These are phyloP conservation scores for Spodoptera littoralis DNA, from an alignment of 2,888 invertebrate genomes.

Conservation along the genomic window DNA sequence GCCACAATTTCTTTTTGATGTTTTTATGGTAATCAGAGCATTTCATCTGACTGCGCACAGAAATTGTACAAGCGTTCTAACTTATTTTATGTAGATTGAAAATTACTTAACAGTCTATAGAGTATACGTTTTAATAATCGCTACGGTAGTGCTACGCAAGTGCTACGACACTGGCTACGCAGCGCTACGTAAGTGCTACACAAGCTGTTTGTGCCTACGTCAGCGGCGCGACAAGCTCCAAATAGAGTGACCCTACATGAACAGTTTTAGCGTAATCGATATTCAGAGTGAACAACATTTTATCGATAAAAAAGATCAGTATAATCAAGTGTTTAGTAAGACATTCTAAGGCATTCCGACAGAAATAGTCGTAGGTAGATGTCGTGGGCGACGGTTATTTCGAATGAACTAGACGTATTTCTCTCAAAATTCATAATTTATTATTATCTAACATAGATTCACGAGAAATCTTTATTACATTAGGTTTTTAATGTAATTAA, in stretches of 20 bases:
- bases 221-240: constrained; percentile 36
- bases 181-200: constrained; percentile 47
- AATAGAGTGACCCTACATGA: constrained; percentile 29
- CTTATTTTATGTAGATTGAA: constrained; percentile 7
- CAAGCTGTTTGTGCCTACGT: constrained; percentile 33
- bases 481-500: too few relatives aligned
- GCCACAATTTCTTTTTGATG: not conserved
- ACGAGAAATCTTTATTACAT: too few relatives aligned
- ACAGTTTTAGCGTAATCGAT: constrained; percentile 36
- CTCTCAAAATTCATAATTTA: not conserved
- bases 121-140: constrained; percentile 26
- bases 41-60: not conserved
- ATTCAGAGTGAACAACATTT: constrained; percentile 31
- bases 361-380: constrained; percentile 2
- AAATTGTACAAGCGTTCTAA: not conserved
- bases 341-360: not conserved
- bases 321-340: constrained; percentile 13
- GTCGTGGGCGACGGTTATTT: not conserved
- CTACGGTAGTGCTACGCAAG: constrained; percentile 39
- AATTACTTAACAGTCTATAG: constrained; percentile 16
- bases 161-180: constrained; percentile 24
- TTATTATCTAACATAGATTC: too few relatives aligned
- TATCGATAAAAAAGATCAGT: constrained; percentile 22
- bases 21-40: constrained; percentile 6
- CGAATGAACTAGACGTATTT: not conserved